Conservation (phyloP, 92 coral and sea anemone genomes). For the Porites divaricata region DNA sequence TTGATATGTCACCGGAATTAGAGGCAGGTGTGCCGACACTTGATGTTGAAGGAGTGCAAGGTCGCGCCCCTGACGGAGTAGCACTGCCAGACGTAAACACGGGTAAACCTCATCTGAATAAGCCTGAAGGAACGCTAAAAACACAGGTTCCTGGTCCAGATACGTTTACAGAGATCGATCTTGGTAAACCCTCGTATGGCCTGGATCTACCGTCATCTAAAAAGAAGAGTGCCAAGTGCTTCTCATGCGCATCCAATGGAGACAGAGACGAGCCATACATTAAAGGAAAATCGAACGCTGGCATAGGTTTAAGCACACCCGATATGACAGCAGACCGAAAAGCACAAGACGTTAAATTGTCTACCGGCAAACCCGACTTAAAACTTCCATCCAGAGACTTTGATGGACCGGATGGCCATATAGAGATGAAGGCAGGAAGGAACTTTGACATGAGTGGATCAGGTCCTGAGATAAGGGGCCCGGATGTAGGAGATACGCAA, state of each 20-base stretch:
- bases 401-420: conserved; percentile 43
- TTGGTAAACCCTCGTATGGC: background rate
- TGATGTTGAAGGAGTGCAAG: conserved; percentile 29
- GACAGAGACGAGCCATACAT: conserved; percentile 34
- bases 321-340: conserved; percentile 7
- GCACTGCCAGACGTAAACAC: background rate
- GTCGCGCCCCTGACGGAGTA: conserved; percentile 9
- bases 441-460: conserved; percentile 32
- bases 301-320: conserved; percentile 20
- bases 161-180: conserved; percentile 1
- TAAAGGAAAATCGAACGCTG: background rate
- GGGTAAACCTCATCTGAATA: background rate
- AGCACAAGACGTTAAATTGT: conserved; percentile 41
- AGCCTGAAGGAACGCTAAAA: conserved; percentile 9
- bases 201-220: conserved; percentile 5
- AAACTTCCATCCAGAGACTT: background rate
- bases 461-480: conserved; percentile 12
- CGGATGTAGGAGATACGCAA: background rate
- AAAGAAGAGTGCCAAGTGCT: conserved; percentile 24
- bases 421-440: conserved; percentile 22
- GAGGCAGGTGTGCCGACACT: conserved; percentile 23
- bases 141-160: conserved; percentile 9
- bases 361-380: background rate
- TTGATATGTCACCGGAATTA: conserved; percentile 10
- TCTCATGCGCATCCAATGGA: conserved; percentile 30